Base-by-base conservation (phyloP, 2,797 vertebrate species). In the Picus viridis region DNA sequence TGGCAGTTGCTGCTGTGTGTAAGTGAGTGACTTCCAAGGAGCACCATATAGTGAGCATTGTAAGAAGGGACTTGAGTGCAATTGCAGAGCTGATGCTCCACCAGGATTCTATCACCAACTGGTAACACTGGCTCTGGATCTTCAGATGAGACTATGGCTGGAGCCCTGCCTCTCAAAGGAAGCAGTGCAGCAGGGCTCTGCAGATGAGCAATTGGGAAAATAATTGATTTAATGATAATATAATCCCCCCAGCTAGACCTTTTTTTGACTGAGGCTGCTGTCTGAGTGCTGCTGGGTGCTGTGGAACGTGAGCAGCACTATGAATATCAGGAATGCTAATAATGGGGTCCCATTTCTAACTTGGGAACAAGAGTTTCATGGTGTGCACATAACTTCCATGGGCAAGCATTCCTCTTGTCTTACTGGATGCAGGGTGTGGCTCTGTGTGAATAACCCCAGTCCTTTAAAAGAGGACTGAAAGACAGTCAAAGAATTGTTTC, bases 281-380 rank as follows among this genome's bases (percentile, higher is more conserved):
- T 27, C 67, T 63, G 51, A 71, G 32, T 0, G 1, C 62, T 75
- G 69, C 84, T 94, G 86, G 84, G 27, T 72, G 61, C 74, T 51
- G 34, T 86, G 94, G 93, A 96, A 96, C 15, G 57, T 76, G 58
- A 90, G 84, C 72, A 76, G 92, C 3, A 54, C 92, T 96, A 94
- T 95, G 95, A 96, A 96, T 95, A 93, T 73, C 92, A 94, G 96
- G 95, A 96, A 96, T 96, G 94, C 67, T 86, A 93, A 93, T 92
- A 95, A 95, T 92, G 95, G 92, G 62, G 53, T 95, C 85, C 85
- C 94, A 92, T 90, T 93, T 96, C 93, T 93, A 96, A 95, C 72
- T 90, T 85, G 88, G 95, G 88, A 94, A 94, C 88, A 84, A 91
- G 91, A 63, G 90, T 88, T 96, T 96, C 75, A 47, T 84, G 94